Evolutionary conservation across 1,140 invertebrate genomes (phyloP).

Genomic region (Panagrolaimus sp.): DNA sequence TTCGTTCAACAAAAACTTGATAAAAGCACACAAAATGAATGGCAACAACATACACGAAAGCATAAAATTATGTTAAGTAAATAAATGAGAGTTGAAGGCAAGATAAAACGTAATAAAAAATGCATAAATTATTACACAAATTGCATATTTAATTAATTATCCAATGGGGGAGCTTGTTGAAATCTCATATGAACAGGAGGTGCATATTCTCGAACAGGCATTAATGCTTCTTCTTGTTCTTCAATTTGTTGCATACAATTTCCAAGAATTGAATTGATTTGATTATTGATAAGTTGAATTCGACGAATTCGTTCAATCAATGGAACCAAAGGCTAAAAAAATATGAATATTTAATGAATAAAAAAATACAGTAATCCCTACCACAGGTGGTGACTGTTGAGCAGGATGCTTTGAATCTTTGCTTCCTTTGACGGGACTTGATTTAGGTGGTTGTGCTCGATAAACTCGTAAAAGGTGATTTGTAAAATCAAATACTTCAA

Average conservation of each 20-base stretch:
- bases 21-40: too few species aligned
- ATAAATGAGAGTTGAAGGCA: too few species aligned
- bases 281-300: conserved; percentile 95
- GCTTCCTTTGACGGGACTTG: conserved; percentile 65
- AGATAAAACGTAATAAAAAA: too few species aligned
- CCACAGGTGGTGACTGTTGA: conserved; percentile 66
- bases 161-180: too few species aligned
- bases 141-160: too few species aligned
- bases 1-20: too few species aligned
- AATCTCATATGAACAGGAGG: conserved; percentile 33
- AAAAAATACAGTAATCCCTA: conserved; percentile 64
- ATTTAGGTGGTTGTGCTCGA: conserved; percentile 73
- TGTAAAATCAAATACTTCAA: conserved; percentile 96
- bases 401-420: conserved; percentile 89
- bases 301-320: conserved; percentile 95
- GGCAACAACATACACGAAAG: too few species aligned
- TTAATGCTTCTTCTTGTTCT: conserved; percentile 59
- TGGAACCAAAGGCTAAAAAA: conserved; percentile 77
- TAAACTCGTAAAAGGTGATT: conserved; percentile 95
- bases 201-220: conserved; percentile 33
- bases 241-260: conserved; percentile 63
- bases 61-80: too few species aligned
- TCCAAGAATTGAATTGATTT: conserved; percentile 93
- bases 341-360: conserved; percentile 66
- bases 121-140: too few species aligned